phyloP scores from a whole-genome alignment of 2,113 vertebrate species.

The Lampris megalopsis region DNA sequence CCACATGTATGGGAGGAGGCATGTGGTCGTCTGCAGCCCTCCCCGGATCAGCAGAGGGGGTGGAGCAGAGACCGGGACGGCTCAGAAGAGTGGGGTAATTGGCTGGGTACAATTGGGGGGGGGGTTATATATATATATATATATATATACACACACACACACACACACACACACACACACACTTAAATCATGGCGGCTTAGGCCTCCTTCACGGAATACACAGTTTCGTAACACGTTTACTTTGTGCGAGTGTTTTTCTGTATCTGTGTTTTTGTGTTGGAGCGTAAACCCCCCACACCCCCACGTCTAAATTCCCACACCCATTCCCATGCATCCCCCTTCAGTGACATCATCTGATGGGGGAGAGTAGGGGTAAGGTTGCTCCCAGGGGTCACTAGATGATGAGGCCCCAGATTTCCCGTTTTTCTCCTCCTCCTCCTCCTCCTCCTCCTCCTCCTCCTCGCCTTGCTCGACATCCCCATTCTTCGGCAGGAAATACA shows the following conservation, averaged over 20 bases:
- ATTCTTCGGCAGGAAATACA: constrained; percentile 62
- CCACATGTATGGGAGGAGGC: too few relatives aligned
- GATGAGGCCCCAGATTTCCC: constrained; percentile 52
- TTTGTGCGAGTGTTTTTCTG: constrained; percentile 45
- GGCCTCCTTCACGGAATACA: constrained; percentile 34
- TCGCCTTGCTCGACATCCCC: constrained; percentile 33
- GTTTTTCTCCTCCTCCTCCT: too few relatives aligned
- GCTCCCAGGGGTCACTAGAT: constrained; percentile 49
- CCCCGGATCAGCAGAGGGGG: too few relatives aligned
- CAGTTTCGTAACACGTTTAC: constrained; percentile 12
- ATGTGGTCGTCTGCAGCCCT: too few relatives aligned
- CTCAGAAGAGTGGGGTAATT: too few relatives aligned
- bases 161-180: background rate
- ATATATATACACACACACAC: constrained; percentile 9
- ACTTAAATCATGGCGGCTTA: background rate
- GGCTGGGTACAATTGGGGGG: too few relatives aligned
- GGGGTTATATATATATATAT: too few relatives aligned
- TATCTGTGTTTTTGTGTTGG: constrained; percentile 36
- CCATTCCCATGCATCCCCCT: constrained; percentile 47
- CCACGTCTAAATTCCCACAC: constrained; percentile 63
- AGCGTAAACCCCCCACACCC: constrained; percentile 54
- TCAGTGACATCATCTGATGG: constrained; percentile 49
- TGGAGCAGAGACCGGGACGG: too few relatives aligned
- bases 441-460: constrained; percentile 52
- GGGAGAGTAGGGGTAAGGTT: background rate